Evolutionary conservation across 2,888 invertebrate genomes (phyloP).

Genomic region (Metellina segmentata): DNA sequence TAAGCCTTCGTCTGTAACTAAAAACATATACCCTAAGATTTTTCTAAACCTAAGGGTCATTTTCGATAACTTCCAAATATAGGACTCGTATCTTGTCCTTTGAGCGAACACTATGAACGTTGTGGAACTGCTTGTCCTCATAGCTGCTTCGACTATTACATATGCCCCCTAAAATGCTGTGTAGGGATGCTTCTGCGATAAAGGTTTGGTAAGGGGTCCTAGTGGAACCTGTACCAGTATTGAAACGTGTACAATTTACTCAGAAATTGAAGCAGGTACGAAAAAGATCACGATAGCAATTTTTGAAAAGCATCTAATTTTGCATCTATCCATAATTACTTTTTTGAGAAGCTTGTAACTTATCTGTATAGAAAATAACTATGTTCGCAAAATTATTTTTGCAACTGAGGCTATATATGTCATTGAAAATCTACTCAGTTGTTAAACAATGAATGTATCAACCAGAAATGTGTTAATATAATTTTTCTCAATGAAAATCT

Average conservation of each 20-base stretch:
- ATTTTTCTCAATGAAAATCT: no score
- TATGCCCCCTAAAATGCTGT: conserved; percentile 22
- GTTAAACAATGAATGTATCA: no score
- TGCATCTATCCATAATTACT: no score
- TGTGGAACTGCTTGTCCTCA: neutral
- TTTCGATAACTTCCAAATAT: neutral
- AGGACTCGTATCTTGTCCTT: neutral
- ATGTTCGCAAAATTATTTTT: no score
- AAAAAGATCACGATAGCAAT: neutral
- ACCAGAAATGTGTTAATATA: no score
- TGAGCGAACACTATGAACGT: conserved; percentile 6
- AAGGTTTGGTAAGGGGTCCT: neutral
- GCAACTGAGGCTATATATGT: no score
- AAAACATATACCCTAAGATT: no score
- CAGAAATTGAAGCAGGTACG: neutral
- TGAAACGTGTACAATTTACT: neutral
- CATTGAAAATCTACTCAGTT: no score
- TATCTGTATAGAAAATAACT: no score
- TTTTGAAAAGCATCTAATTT: no score
- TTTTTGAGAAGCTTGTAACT: no score
- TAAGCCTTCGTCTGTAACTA: no score
- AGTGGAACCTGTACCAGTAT: conserved; percentile 4
- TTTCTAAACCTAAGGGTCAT: neutral
- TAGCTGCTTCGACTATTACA: neutral
- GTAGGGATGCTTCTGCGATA: conserved; percentile 34